These are phyloP conservation scores for Ptychadena robeensis DNA, from an alignment of 2,797 vertebrate genomes.

Conservation along the genomic window DNA sequence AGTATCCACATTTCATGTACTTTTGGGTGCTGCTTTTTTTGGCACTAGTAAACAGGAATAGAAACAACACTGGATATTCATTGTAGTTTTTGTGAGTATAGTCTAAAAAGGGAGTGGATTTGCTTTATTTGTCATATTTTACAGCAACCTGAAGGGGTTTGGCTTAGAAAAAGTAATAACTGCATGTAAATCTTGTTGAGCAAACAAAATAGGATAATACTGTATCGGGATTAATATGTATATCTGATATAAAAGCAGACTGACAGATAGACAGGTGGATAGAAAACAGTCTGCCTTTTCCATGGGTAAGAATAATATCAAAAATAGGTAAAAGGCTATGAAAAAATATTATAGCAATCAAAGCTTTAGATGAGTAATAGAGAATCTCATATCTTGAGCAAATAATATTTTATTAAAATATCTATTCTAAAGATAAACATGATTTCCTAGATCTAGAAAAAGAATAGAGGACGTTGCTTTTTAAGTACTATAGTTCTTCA, in stretches of 20 bases:
- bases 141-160: too few species aligned
- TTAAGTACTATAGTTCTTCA: background rate
- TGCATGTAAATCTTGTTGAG: background rate
- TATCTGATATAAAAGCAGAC: too few species aligned
- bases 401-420: conserved; percentile 51
- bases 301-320: conserved; percentile 34
- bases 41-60: too few species aligned
- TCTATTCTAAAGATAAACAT: conserved; percentile 45
- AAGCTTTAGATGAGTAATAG: background rate
- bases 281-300: background rate
- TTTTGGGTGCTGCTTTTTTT: too few species aligned
- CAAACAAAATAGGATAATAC: background rate
- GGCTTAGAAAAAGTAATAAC: background rate
- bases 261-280: too few species aligned
- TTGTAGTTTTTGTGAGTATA: too few species aligned
- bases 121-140: too few species aligned
- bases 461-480: background rate
- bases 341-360: conserved; percentile 2
- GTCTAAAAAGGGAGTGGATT: too few species aligned
- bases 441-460: conserved; percentile 4
- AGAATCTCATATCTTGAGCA: conserved; percentile 38
- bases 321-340: conserved; percentile 29
- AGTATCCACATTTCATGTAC: too few species aligned
- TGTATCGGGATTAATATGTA: background rate
- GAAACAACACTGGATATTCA: too few species aligned